Evolutionary conservation across 1,140 invertebrate genomes (phyloP).

Genomic region (Ceratina japonica): DNA sequence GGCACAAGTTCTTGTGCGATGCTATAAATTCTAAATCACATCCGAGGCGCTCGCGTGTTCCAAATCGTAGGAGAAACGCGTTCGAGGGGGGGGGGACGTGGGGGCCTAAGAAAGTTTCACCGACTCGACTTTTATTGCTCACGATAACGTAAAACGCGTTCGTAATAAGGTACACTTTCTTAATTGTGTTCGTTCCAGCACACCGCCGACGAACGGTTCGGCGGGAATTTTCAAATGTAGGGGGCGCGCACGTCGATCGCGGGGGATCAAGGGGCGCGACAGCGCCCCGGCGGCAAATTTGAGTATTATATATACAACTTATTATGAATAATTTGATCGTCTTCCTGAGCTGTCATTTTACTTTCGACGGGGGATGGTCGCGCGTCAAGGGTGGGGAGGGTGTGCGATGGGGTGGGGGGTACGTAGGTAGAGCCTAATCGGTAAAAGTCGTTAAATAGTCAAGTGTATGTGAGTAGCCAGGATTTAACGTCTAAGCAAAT

Average conservation of each 20-base stretch:
- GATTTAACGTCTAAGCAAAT: constrained; percentile 25
- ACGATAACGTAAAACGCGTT: constrained; percentile 59
- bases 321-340: constrained; percentile 71
- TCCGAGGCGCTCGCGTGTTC: constrained; percentile 47
- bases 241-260: too few species aligned
- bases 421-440: constrained; percentile 40
- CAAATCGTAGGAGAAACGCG: constrained; percentile 27
- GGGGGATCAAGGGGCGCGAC: too few species aligned
- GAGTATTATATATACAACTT: too few species aligned
- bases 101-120: constrained; percentile 66
- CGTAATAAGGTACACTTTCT: constrained; percentile 72
- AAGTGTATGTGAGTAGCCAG: constrained; percentile 43
- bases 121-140: constrained; percentile 75
- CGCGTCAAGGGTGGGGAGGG: too few species aligned
- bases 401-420: neutral
- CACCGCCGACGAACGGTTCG: constrained; percentile 56
- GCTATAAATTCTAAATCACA: constrained; percentile 77
- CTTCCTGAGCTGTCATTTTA: constrained; percentile 72
- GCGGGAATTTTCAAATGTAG: constrained; percentile 56
- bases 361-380: constrained; percentile 54
- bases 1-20: constrained; percentile 63
- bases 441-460: constrained; percentile 28
- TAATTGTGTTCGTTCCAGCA: constrained; percentile 65
- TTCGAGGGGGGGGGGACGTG: constrained; percentile 4
- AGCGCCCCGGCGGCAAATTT: too few species aligned